These are phyloP conservation scores for Melanotaenia boesemani DNA, from an alignment of 2,797 vertebrate species.

Conservation along the genomic window DNA sequence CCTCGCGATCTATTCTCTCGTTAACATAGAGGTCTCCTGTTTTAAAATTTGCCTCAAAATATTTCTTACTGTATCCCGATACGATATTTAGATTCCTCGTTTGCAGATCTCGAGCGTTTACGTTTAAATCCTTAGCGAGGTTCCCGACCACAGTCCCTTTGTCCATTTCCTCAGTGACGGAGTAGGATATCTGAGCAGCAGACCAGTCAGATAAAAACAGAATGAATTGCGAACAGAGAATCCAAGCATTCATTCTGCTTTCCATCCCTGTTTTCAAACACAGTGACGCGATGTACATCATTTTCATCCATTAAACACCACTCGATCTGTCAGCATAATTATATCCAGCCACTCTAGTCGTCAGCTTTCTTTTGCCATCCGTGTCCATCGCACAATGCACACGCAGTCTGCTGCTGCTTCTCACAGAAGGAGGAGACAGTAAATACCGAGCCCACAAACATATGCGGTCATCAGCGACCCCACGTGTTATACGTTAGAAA, in stretches of 20 bases:
- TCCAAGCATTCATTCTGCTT: slow-evolving; percentile 4
- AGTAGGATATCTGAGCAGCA: slow-evolving; percentile 78
- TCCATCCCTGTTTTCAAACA: slow-evolving; percentile 44
- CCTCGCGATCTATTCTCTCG: slow-evolving; percentile 73
- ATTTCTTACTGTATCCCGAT: slow-evolving; percentile 72
- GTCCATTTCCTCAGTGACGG: slow-evolving; percentile 79
- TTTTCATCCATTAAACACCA: slow-evolving; percentile 26
- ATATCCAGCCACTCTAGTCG: neutral
- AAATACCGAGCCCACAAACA: slow-evolving; percentile 18
- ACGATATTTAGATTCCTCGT: slow-evolving; percentile 77
- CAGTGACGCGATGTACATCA: fast-evolving
- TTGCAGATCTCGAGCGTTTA: slow-evolving; percentile 75
- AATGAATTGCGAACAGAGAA: slow-evolving; percentile 12
- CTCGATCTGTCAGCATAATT: neutral
- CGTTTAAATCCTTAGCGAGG: slow-evolving; percentile 81
- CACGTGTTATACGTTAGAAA: slow-evolving; percentile 24
- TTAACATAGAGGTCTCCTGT: slow-evolving; percentile 72
- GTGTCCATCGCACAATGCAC: slow-evolving; percentile 44
- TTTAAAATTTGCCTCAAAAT: slow-evolving; percentile 66
- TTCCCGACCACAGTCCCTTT: slow-evolving; percentile 82
- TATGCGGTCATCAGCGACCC: slow-evolving; percentile 65
- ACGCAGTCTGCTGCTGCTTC: slow-evolving; percentile 19
- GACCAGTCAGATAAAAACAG: slow-evolving; percentile 61
- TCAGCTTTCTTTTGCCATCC: slow-evolving; percentile 13
- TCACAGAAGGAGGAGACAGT: slow-evolving; percentile 35